phyloP scores from a whole-genome alignment of 2,888 invertebrate species.

The Mimachlamys varia region DNA sequence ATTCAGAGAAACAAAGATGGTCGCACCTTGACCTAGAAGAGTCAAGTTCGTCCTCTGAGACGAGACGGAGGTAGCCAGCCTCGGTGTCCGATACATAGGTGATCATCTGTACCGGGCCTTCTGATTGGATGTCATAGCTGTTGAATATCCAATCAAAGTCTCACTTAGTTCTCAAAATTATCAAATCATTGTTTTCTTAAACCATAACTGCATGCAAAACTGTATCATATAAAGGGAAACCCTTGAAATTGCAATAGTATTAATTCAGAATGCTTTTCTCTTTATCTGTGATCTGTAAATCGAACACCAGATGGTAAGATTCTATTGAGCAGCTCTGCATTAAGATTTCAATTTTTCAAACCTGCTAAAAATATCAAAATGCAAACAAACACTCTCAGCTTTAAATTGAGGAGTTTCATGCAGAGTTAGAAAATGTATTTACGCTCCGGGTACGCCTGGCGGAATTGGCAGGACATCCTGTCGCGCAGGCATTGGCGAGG shows the following conservation, averaged over 20 bases:
- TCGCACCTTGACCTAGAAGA: conserved; percentile 52
- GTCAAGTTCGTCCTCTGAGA: conserved; percentile 68
- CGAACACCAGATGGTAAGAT: not conserved
- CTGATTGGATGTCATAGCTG: conserved; percentile 74
- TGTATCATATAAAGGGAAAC: not conserved
- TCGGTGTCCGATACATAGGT: conserved; percentile 75
- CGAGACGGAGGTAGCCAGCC: conserved; percentile 69
- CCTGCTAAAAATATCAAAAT: not conserved
- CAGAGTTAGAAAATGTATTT: not conserved
- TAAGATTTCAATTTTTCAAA: not conserved
- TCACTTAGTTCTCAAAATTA: not conserved
- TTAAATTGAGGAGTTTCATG: not conserved
- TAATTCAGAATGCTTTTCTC: no score
- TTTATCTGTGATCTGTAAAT: no score
- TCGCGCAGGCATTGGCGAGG: not conserved
- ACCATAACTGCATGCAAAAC: not conserved
- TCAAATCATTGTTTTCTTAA: conserved; percentile 5
- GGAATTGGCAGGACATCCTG: not conserved
- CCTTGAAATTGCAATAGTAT: not conserved
- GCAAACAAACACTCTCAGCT: not conserved
- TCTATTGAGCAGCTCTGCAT: not conserved
- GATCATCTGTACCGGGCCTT: conserved; percentile 77
- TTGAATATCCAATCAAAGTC: conserved; percentile 29
- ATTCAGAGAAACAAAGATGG: not conserved
- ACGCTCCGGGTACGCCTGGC: conserved; percentile 22